These are phyloP conservation scores for Platysternon megacephalum DNA, from an alignment of 2,113 vertebrate genomes.

Conservation along the genomic window DNA sequence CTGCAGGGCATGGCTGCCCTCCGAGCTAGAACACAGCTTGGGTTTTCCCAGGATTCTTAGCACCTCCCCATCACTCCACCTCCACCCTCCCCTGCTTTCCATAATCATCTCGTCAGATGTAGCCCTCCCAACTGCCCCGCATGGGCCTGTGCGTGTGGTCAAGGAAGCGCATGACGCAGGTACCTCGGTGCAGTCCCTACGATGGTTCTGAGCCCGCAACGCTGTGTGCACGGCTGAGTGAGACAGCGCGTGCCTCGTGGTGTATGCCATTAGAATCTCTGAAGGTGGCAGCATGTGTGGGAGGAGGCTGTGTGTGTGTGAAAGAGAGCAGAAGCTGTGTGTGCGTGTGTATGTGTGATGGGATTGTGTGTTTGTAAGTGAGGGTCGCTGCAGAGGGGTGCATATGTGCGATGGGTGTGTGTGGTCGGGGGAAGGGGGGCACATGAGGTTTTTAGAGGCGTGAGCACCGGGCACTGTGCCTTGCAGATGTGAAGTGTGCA, in stretches of 20 bases:
- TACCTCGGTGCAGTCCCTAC: background rate
- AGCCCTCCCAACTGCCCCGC: background rate
- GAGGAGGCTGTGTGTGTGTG: background rate
- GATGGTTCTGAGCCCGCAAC: background rate
- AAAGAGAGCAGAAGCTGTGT: too few relatives aligned
- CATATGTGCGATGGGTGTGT: background rate
- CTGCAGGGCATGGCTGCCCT: background rate
- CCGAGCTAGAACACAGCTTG: background rate
- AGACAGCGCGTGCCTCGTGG: accelerated
- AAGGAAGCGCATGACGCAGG: background rate
- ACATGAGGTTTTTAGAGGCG: background rate
- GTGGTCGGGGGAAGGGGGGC: background rate
- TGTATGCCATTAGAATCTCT: background rate
- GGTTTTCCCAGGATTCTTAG: background rate
- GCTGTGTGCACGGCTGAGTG: background rate
- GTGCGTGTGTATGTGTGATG: background rate
- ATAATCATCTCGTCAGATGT: background rate
- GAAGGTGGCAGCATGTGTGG: background rate
- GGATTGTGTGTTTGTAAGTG: background rate
- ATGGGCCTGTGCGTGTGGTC: background rate
- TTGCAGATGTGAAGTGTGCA: background rate
- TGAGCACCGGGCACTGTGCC: background rate
- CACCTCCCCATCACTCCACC: background rate
- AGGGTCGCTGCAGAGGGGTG: background rate
- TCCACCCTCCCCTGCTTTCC: background rate